A percentile compares a stretch with the other conserved stretches of the same genome.
Conservation (phyloP, 2,888 invertebrate genomes). For the Maniola hyperantus region DNA sequence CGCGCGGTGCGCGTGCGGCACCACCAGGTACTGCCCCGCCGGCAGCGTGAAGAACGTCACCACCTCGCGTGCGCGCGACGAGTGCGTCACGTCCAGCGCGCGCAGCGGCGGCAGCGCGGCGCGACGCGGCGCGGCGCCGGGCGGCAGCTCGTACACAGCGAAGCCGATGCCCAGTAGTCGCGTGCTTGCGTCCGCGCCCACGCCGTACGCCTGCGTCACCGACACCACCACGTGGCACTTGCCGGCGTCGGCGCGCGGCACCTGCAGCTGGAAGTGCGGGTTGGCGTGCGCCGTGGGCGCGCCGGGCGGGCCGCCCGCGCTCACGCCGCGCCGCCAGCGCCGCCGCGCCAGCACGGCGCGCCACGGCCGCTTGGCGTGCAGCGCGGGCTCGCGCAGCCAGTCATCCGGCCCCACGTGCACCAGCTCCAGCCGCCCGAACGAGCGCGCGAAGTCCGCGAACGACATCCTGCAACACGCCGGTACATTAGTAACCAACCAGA, state of each 20-base stretch:
- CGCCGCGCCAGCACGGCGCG: slow-evolving; percentile 86
- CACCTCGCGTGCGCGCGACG: slow-evolving; percentile 85
- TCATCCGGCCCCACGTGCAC: slow-evolving; percentile 90
- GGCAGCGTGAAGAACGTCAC: slow-evolving; percentile 89
- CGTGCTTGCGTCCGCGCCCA: slow-evolving; percentile 61
- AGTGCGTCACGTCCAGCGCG: slow-evolving; percentile 86
- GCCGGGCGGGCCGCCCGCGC: slow-evolving; percentile 87
- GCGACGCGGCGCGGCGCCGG: slow-evolving; percentile 57
- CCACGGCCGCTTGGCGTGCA: slow-evolving; percentile 86
- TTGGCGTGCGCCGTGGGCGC: slow-evolving; percentile 81
- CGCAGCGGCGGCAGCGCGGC: slow-evolving; percentile 58
- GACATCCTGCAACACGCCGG: slow-evolving; percentile 83
- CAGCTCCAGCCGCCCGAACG: slow-evolving; percentile 86
- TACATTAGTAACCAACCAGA: no score
- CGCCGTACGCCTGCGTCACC: slow-evolving; percentile 85
- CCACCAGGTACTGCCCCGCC: slow-evolving; percentile 88
- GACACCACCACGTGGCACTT: slow-evolving; percentile 89
- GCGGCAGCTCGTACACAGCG: slow-evolving; percentile 87
- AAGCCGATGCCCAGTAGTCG: slow-evolving; percentile 85
- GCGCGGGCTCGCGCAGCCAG: slow-evolving; percentile 86
- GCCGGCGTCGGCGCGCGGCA: slow-evolving; percentile 58
- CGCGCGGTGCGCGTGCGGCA: slow-evolving; percentile 87
- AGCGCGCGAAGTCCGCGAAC: slow-evolving; percentile 85
- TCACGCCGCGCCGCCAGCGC: slow-evolving; percentile 86
- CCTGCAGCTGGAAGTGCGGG: slow-evolving; percentile 48